Conservation (phyloP, 2,888 invertebrate species). For the Oligia latruncula region DNA sequence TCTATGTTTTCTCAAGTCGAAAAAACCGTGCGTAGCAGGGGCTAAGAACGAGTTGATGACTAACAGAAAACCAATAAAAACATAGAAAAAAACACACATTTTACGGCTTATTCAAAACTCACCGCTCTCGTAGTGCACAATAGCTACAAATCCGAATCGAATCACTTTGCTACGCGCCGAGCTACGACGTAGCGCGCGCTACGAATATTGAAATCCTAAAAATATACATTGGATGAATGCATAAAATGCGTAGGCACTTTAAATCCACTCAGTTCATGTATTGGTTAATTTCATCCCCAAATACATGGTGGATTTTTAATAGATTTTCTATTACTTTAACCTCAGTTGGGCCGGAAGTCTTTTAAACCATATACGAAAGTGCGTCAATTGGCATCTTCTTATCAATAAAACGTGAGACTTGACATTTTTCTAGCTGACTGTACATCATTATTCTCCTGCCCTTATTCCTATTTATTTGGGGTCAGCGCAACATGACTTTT, state of each 20-base stretch:
- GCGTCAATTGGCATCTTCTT: too few species aligned
- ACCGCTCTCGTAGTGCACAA: background rate
- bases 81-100: background rate
- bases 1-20: background rate
- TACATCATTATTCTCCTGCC: too few species aligned
- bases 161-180: slow-evolving; percentile 28
- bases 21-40: background rate
- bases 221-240: background rate
- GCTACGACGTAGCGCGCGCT: slow-evolving; percentile 45
- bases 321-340: background rate
- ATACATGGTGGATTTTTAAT: background rate
- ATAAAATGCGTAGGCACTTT: background rate
- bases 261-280: background rate
- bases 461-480: too few species aligned
- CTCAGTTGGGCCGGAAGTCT: background rate
- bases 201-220: slow-evolving; percentile 25
- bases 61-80: background rate
- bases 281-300: background rate
- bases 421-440: background rate
- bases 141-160: background rate
- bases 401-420: background rate
- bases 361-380: background rate
- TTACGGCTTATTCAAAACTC: background rate
- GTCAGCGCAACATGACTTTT: too few species aligned
- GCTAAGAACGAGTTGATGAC: background rate